Evolutionary conservation across 2,888 invertebrate genomes (phyloP).

Genomic region (Hypsopygia costalis): DNA sequence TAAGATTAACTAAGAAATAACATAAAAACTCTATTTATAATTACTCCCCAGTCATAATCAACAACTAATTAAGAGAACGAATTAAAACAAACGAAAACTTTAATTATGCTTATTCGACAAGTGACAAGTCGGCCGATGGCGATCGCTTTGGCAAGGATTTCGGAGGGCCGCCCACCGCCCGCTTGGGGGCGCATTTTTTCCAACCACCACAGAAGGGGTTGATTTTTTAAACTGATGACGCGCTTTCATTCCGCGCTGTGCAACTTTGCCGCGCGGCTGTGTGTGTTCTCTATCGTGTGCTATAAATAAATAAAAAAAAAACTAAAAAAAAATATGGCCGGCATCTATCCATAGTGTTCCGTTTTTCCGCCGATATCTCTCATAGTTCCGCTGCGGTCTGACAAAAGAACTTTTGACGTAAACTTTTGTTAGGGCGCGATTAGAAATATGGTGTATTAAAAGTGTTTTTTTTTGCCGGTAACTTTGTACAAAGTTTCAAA

Average conservation of each 20-base stretch:
- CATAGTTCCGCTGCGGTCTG: constrained; percentile 46
- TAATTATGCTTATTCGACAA: constrained; percentile 78
- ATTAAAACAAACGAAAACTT: constrained; percentile 67
- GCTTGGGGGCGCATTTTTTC: constrained; percentile 68
- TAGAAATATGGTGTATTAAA: constrained; percentile 13
- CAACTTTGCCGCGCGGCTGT: constrained; percentile 79
- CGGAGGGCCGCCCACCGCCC: constrained; percentile 68
- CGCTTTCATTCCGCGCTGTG: constrained; percentile 81
- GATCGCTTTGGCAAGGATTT: constrained; percentile 79
- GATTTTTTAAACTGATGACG: constrained; percentile 82
- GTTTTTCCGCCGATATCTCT: constrained; percentile 64
- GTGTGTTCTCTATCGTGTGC: constrained; percentile 63
- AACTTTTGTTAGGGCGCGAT: constrained; percentile 24
- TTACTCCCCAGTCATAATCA: constrained; percentile 21
- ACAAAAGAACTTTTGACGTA: constrained; percentile 44
- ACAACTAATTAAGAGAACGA: constrained; percentile 39
- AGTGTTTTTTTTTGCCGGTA: constrained; percentile 27
- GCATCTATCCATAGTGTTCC: constrained; percentile 73
- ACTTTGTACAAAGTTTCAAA: constrained; percentile 29
- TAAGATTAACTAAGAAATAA: no score
- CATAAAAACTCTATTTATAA: no score
- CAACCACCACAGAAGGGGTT: constrained; percentile 77
- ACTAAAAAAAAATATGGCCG: constrained; percentile 48
- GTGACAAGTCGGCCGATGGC: constrained; percentile 75
- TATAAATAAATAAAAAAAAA: constrained; percentile 70